phyloP scores from a whole-genome alignment of 2,797 vertebrate genomes.

The Delichon dasypus region DNA sequence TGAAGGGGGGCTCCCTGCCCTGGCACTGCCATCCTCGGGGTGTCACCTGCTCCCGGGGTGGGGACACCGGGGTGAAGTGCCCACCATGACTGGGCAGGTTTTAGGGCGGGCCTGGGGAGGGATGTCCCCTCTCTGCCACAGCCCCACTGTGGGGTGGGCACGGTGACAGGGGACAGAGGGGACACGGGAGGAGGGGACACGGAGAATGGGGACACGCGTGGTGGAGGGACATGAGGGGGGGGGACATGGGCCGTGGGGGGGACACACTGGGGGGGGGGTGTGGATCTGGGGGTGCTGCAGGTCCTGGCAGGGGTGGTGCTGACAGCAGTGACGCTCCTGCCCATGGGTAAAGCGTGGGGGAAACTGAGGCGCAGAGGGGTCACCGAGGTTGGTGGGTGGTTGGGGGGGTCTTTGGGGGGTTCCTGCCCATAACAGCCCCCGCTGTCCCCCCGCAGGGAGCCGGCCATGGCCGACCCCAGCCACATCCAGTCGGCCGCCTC shows the following conservation, averaged over 20 bases:
- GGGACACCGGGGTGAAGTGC: background rate
- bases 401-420: no score
- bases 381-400: background rate
- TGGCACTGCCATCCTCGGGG: background rate
- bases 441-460: accelerated
- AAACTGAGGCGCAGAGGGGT: background rate
- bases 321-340: background rate
- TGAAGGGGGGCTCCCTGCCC: no score
- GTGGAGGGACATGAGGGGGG: background rate
- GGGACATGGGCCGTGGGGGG: background rate
- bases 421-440: accelerated
- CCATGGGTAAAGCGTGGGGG: background rate
- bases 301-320: background rate
- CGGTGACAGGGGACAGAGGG: background rate
- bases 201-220: background rate
- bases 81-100: background rate
- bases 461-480: slow-evolving; percentile 73
- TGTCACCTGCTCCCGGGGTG: background rate
- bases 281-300: background rate
- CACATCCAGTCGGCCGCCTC: slow-evolving; percentile 78
- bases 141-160: background rate
- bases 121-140: background rate
- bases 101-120: background rate
- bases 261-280: accelerated
- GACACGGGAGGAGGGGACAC: background rate